Evolutionary conservation across 1,140 invertebrate genomes (phyloP).

Genomic region (Geopemphigus sp.): DNA sequence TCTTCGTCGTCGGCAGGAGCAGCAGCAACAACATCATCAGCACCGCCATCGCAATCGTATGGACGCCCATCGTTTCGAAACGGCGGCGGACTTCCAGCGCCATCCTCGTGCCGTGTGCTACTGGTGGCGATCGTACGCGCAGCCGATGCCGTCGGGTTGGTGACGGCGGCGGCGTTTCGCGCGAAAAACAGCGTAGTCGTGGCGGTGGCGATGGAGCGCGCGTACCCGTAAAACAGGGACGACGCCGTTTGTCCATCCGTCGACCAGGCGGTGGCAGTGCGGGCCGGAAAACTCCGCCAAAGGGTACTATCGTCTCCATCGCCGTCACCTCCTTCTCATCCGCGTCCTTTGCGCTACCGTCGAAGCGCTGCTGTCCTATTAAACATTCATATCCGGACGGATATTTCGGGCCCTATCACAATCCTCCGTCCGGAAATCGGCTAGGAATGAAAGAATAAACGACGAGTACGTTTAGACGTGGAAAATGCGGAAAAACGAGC

Average conservation of each 20-base stretch:
- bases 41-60: not conserved
- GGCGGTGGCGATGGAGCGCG: not conserved
- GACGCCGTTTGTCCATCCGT: not conserved
- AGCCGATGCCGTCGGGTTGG: not conserved
- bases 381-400: conserved; percentile 11
- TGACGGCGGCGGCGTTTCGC: not conserved
- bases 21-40: not conserved
- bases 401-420: too few species aligned
- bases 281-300: too few species aligned
- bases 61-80: not conserved
- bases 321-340: not conserved
- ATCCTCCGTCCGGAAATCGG: not conserved
- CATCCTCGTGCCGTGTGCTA: conserved; percentile 40
- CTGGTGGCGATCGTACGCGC: conserved; percentile 25
- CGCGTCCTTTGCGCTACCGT: too few species aligned
- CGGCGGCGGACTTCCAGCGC: not conserved
- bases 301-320: too few species aligned
- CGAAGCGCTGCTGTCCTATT: not conserved
- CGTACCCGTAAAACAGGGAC: not conserved
- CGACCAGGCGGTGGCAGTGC: too few species aligned
- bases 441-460: not conserved
- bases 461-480: too few species aligned
- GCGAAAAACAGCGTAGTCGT: not conserved
- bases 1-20: not conserved
- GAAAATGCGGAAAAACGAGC: too few species aligned